These are phyloP conservation scores for Pantherophis guttatus DNA, from an alignment of 2,113 vertebrate species.

Conservation along the genomic window DNA sequence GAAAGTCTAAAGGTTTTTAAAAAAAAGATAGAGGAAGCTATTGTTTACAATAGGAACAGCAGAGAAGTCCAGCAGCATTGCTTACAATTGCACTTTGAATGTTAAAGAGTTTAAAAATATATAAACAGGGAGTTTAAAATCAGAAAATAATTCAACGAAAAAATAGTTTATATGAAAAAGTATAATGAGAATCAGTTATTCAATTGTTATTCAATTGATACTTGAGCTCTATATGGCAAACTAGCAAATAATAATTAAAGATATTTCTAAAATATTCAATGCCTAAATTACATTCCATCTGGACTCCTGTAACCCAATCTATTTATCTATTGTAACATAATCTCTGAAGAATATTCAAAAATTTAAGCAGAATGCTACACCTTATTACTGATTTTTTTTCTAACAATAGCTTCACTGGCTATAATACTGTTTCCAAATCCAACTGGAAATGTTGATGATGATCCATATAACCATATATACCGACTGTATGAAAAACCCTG, in stretches of 20 bases:
- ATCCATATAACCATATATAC: neutral
- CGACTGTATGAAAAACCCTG: neutral
- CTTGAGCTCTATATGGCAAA: neutral
- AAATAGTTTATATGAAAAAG: neutral
- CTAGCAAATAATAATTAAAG: neutral
- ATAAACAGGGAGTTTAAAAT: neutral
- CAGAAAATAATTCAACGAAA: neutral
- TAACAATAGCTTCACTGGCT: neutral
- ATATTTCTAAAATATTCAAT: neutral
- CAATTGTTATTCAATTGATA: neutral
- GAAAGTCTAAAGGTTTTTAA: constrained; percentile 74
- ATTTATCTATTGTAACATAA: neutral
- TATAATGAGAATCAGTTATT: neutral
- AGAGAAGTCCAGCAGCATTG: neutral
- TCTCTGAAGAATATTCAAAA: neutral
- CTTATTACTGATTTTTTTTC: neutral
- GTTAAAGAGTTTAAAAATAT: neutral
- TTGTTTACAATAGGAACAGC: neutral
- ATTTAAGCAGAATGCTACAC: neutral
- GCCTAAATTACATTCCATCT: neutral
- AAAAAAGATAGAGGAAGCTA: constrained; percentile 41
- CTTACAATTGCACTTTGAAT: constrained; percentile 12
- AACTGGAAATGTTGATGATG: neutral
- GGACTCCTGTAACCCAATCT: neutral
- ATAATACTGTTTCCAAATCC: neutral